Evolutionary conservation across 2,797 vertebrate species (phyloP).

Genomic region (Tiaroga cobitis): DNA sequence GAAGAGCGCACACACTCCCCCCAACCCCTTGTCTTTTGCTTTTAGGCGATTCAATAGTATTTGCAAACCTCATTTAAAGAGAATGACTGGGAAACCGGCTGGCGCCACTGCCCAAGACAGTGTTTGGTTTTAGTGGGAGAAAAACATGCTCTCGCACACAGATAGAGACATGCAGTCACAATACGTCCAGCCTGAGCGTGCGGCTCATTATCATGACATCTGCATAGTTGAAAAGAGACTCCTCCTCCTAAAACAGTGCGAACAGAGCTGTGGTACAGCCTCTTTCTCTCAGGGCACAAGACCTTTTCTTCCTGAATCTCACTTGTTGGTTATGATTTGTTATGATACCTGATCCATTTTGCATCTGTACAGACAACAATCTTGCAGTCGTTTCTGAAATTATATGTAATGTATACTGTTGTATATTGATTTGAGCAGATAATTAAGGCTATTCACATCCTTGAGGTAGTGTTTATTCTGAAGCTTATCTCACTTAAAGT

Average conservation of each 20-base stretch:
- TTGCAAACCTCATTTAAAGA: constrained; percentile 49
- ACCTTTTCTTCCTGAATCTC: not conserved
- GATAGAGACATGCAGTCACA: constrained; percentile 47
- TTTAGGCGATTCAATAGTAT: constrained; percentile 45
- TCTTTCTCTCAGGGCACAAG: not conserved
- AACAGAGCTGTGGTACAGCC: constrained; percentile 6
- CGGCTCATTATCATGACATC: constrained; percentile 56
- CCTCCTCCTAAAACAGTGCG: constrained; percentile 37
- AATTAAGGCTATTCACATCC: not conserved
- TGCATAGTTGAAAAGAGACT: constrained; percentile 52
- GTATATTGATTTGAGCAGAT: not conserved
- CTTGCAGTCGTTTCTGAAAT: not conserved
- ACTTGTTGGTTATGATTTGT: constrained; percentile 6
- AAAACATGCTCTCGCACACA: constrained; percentile 15
- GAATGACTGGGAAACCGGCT: constrained; percentile 39
- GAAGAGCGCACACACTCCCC: constrained; percentile 38
- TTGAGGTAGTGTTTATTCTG: not conserved
- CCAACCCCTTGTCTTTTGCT: constrained; percentile 49
- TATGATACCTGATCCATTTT: not conserved
- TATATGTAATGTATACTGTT: not conserved
- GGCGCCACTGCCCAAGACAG: not conserved
- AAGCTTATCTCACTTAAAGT: not conserved
- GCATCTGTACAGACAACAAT: not conserved
- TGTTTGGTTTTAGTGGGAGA: constrained; percentile 40
- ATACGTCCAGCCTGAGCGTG: constrained; percentile 31